A percentile compares a stretch with the other conserved stretches of the same genome.
Evolutionary conservation across 2,113 vertebrate species (phyloP).

Genomic region (Smithornis capensis): DNA sequence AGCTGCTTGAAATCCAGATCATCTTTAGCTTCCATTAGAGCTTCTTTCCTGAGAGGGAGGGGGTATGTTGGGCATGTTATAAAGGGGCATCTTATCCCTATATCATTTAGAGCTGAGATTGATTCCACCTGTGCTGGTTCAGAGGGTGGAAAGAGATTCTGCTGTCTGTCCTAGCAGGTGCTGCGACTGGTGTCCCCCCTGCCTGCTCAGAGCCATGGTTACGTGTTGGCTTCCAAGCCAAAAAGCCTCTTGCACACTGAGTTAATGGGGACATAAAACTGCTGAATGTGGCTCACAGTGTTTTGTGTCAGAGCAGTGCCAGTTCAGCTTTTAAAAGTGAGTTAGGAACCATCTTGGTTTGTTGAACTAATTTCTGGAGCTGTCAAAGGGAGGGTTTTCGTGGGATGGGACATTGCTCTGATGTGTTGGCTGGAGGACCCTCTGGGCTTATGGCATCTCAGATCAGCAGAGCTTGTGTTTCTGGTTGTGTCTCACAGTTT

Average conservation of each 20-base stretch:
- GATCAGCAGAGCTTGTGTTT: not conserved
- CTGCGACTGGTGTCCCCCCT: not conserved
- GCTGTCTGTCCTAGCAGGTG: not conserved
- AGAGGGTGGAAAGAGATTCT: not conserved
- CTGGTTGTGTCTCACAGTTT: not conserved
- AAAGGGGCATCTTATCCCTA: fast-evolving
- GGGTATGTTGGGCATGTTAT: not conserved
- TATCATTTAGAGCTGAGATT: fast-evolving
- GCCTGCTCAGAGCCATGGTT: not conserved
- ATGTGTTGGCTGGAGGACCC: no score
- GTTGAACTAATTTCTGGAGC: not conserved
- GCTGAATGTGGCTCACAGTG: not conserved
- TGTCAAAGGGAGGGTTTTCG: not conserved
- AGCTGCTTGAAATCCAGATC: not conserved
- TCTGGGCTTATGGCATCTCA: no score
- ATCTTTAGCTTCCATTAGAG: not conserved
- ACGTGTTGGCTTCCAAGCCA: not conserved
- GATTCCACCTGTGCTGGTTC: not conserved
- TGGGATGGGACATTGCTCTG: fast-evolving
- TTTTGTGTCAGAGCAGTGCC: not conserved
- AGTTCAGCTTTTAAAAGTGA: not conserved
- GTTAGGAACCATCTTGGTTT: not conserved
- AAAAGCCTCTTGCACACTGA: not conserved
- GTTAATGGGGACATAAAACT: not conserved
- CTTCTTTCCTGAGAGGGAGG: not conserved